Percentiles rank a stretch among this genome's conserved stretches.
These are phyloP conservation scores for Machaerirhynchus nigripectus DNA, from an alignment of 2,113 vertebrate species.

Conservation along the genomic window DNA sequence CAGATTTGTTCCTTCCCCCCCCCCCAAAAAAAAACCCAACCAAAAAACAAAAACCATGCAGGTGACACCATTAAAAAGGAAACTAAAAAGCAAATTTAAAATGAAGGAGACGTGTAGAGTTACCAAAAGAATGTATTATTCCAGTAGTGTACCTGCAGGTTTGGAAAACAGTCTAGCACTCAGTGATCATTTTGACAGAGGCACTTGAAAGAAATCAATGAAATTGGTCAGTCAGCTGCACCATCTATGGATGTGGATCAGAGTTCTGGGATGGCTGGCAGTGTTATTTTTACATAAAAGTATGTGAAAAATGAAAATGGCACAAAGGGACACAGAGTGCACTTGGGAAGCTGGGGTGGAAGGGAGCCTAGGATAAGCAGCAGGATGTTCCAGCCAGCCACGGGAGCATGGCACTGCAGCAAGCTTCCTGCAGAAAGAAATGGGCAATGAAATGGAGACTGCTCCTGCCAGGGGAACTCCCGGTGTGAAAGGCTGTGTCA, in stretches of 20 bases:
- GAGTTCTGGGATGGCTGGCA: not conserved
- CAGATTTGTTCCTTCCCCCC: not conserved
- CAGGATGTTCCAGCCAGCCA: not conserved
- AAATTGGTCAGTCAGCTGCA: conserved; percentile 35
- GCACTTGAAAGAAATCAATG: conserved; percentile 67
- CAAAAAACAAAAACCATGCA: not conserved
- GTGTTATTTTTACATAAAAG: conserved; percentile 10
- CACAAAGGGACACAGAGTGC: not conserved
- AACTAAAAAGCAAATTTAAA: not conserved
- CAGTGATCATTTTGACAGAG: conserved; percentile 68
- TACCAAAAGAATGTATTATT: not conserved
- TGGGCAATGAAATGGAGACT: not conserved
- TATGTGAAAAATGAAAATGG: not conserved
- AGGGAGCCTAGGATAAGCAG: not conserved
- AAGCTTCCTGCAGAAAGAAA: not conserved
- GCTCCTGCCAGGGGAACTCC: not conserved
- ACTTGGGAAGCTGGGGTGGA: not conserved
- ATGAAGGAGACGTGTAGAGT: not conserved
- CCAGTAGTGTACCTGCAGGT: not conserved
- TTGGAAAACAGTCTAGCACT: conserved; percentile 5
- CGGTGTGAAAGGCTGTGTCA: not conserved
- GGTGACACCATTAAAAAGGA: not conserved
- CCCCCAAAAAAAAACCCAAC: not conserved
- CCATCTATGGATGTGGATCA: not conserved
- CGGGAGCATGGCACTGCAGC: not conserved